Conservation (phyloP, 2,797 vertebrate genomes). For the Pantherophis alleghaniensis region DNA sequence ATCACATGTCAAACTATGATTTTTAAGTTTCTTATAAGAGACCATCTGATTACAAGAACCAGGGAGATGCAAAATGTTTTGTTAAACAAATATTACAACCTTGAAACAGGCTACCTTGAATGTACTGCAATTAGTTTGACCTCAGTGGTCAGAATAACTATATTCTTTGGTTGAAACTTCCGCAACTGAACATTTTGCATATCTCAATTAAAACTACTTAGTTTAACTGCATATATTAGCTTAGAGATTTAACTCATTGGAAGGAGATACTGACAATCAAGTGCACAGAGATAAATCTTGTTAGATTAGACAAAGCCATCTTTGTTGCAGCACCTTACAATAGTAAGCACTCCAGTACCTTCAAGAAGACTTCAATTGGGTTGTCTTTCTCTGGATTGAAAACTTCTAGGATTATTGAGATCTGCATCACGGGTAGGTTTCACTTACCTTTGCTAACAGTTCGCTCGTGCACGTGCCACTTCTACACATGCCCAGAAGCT, state of each 20-base stretch:
- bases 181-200: background rate
- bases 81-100: background rate
- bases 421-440: background rate
- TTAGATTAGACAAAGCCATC: background rate
- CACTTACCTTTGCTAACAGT: no score
- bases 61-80: background rate
- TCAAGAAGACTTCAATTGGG: background rate
- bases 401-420: background rate
- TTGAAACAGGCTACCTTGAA: background rate
- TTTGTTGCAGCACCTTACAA: background rate
- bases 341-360: background rate
- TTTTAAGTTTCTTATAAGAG: background rate
- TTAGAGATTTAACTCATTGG: background rate
- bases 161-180: background rate
- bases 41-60: background rate
- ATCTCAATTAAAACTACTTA: background rate
- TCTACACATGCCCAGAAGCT: no score
- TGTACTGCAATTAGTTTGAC: background rate
- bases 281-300: background rate
- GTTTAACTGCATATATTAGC: background rate
- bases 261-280: background rate
- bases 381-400: background rate
- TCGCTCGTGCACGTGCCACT: no score
- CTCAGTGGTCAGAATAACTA: background rate
- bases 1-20: background rate